These are phyloP conservation scores for Threskiornis aethiopicus DNA, from an alignment of 2,797 vertebrate genomes.

Conservation along the genomic window DNA sequence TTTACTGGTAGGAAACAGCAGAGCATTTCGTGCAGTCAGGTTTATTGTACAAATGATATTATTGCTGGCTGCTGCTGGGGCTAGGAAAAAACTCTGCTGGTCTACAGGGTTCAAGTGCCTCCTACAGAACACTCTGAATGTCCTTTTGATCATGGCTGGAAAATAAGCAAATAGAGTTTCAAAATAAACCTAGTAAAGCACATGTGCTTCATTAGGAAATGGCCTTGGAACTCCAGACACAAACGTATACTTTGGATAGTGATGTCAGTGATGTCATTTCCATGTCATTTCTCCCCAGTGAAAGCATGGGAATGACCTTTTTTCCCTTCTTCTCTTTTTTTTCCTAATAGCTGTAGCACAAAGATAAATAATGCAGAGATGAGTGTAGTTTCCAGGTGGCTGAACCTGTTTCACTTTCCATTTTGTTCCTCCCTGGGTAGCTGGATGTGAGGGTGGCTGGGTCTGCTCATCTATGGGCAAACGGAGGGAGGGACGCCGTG, in stretches of 20 bases:
- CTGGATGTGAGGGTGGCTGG: not conserved
- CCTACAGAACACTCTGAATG: slow-evolving; percentile 47
- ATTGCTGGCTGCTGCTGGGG: slow-evolving; percentile 53
- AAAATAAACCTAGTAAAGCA: slow-evolving; percentile 74
- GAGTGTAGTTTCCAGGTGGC: not conserved
- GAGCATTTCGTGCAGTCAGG: not conserved
- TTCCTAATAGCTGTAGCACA: not conserved
- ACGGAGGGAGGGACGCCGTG: not conserved
- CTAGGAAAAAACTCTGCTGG: slow-evolving; percentile 39
- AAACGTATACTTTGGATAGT: slow-evolving; percentile 55
- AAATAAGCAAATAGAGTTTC: slow-evolving; percentile 77
- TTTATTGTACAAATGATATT: slow-evolving; percentile 36
- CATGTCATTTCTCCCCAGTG: slow-evolving; percentile 50
- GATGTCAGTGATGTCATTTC: slow-evolving; percentile 65
- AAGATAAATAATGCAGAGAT: slow-evolving; percentile 31
- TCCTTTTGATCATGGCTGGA: slow-evolving; percentile 76
- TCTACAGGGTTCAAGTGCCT: slow-evolving; percentile 61
- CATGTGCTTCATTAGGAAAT: slow-evolving; percentile 74
- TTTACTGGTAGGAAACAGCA: not conserved
- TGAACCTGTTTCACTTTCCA: not conserved
- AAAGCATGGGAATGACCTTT: slow-evolving; percentile 64
- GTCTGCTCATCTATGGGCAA: not conserved
- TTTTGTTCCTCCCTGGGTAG: not conserved
- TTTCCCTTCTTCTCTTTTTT: not conserved
- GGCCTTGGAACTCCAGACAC: slow-evolving; percentile 59